Percentiles rank a stretch among this genome's conserved stretches.
These are phyloP conservation scores for Mycteria americana DNA, from an alignment of 2,797 vertebrate genomes.

Conservation along the genomic window DNA sequence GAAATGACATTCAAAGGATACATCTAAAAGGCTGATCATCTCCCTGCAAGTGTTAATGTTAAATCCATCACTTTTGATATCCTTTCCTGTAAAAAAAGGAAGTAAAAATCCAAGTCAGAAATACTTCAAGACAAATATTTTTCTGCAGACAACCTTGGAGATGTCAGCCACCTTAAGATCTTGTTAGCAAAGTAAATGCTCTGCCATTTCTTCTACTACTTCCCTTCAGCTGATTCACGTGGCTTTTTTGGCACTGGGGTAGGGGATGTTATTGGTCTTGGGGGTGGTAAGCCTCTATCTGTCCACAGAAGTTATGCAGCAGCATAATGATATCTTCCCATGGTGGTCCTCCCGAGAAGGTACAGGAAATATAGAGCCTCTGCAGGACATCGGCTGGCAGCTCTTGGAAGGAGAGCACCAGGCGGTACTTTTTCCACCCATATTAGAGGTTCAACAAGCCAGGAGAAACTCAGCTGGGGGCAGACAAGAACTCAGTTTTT, in stretches of 20 bases:
- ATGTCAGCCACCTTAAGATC: background rate
- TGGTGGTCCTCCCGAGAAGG: background rate
- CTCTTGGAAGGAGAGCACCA: background rate
- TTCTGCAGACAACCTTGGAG: background rate
- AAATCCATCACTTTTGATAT: slow-evolving; percentile 88
- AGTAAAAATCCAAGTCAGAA: background rate
- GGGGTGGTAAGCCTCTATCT: background rate
- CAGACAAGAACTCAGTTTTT: background rate
- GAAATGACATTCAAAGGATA: slow-evolving; percentile 79
- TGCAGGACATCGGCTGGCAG: background rate
- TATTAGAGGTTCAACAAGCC: background rate
- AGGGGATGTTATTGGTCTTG: background rate
- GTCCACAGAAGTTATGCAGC: background rate
- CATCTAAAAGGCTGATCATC: slow-evolving; percentile 90
- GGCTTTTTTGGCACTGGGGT: background rate
- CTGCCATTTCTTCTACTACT: background rate
- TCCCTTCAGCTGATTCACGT: background rate
- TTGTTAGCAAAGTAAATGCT: background rate
- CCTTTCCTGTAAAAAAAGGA: slow-evolving; percentile 76
- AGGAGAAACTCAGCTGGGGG: background rate
- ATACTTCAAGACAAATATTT: background rate
- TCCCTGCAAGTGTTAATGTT: slow-evolving; percentile 83
- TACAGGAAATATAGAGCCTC: background rate
- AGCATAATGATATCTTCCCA: background rate
- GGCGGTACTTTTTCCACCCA: rapidly evolving